These are phyloP conservation scores for Centropus bengalensis DNA, from an alignment of 2,113 vertebrate species.

Conservation along the genomic window DNA sequence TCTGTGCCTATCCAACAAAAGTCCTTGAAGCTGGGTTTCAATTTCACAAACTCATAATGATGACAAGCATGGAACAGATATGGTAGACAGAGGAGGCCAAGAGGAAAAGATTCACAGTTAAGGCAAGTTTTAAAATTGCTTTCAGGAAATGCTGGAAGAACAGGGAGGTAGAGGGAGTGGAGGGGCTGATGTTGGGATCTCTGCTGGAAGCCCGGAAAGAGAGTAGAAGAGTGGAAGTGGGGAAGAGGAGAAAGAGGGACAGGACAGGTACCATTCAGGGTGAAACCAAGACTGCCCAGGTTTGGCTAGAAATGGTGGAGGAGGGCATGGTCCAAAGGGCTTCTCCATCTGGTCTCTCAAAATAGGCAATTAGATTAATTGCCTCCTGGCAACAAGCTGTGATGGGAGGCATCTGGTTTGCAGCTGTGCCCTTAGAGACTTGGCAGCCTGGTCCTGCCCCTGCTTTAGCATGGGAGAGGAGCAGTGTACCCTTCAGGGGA, in stretches of 20 bases:
- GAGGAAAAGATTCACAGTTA: background rate
- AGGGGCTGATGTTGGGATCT: background rate
- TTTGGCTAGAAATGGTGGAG: background rate
- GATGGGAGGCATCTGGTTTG: background rate
- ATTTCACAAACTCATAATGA: background rate
- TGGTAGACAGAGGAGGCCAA: background rate
- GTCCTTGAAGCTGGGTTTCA: background rate
- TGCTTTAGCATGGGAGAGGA: background rate
- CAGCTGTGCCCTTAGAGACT: background rate
- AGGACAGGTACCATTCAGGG: background rate
- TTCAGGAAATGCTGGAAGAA: background rate
- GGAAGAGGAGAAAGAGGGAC: background rate
- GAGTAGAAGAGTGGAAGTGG: background rate
- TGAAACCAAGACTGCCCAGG: background rate
- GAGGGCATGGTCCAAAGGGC: background rate
- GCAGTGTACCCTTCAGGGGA: background rate
- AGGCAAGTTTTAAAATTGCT: background rate
- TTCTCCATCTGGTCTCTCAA: background rate
- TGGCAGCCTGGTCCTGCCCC: background rate
- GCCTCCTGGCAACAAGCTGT: background rate
- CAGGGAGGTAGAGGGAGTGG: background rate
- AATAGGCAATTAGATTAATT: background rate
- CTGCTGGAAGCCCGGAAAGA: background rate
- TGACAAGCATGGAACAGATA: background rate
- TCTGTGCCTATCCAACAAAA: background rate